phyloP scores from a whole-genome alignment of 2,888 invertebrate genomes.

The Philereme vetulata region DNA sequence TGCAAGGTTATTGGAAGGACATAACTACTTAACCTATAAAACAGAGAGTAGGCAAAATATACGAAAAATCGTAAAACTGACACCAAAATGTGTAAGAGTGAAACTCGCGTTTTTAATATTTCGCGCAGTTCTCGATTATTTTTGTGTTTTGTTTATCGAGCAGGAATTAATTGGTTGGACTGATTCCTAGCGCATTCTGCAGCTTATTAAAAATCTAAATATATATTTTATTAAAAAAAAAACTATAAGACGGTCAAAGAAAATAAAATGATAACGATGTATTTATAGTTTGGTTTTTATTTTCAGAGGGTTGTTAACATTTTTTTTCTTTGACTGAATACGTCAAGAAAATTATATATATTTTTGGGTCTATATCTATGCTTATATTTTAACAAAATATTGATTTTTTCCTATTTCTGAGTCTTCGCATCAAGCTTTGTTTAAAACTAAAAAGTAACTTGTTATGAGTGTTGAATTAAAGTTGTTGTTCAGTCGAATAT shows the following conservation, averaged over 20 bases:
- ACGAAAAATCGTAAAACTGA: neutral
- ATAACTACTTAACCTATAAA: no score
- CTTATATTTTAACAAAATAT: neutral
- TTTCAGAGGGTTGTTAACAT: slow-evolving; percentile 29
- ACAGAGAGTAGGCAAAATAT: no score
- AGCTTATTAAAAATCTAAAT: neutral
- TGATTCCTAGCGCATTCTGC: slow-evolving; percentile 44
- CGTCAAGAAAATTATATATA: neutral
- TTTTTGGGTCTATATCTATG: neutral
- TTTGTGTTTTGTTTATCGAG: slow-evolving; percentile 19
- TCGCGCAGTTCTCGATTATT: slow-evolving; percentile 4
- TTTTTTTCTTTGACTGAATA: slow-evolving; percentile 32
- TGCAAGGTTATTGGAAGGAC: neutral
- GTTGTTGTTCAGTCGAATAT: neutral
- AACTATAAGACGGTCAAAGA: slow-evolving; percentile 23
- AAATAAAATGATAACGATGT: slow-evolving; percentile 35
- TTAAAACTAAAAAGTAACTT: neutral
- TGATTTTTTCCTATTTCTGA: neutral
- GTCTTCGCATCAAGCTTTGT: neutral
- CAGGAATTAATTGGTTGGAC: slow-evolving; percentile 60
- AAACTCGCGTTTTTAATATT: slow-evolving; percentile 18
- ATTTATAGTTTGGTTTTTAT: slow-evolving; percentile 17
- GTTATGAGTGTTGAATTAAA: slow-evolving; percentile 3
- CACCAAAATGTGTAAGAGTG: neutral
- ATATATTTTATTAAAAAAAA: slow-evolving; percentile 3